Evolutionary conservation across 2,888 invertebrate genomes (phyloP), one percentile per base, ranked within the genome.

Genomic region (Synergus japonicus): DNA sequence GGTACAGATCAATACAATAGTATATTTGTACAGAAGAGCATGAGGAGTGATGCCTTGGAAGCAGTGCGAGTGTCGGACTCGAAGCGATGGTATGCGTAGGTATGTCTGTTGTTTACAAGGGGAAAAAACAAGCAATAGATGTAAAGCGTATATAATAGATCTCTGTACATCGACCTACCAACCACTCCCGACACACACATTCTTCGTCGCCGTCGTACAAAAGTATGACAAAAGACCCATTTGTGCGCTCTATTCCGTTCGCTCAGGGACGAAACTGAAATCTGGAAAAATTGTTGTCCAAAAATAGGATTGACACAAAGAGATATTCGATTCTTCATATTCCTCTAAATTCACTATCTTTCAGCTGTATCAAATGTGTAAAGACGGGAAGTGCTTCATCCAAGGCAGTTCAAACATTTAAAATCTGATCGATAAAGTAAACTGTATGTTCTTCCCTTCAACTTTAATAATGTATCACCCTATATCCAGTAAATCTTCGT

Each of bases 1-100:
- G 85, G 85, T 83, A 85, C 86, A 85, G 89, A 90, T 90, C 90
- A 86, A 90, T 90, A 90, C 89, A 90, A 90, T 90, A 87, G 89
- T 89, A 86, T 89, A 88, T 90, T 90, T 90, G 89, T 87, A 88
- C 84, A 86, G 86, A 85, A 84, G 88, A 88, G 89, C 89, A 89
- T 89, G 90, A 90, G 90, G 86, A 86, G 86, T 85, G 87, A 86
- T 85, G 82, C 85, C 86, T 87, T 85, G 85, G 85, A 84, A 86
- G 88, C 22, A 22, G 22, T 22, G 22, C 85, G 85, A 85, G 86
- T 77, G 81, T 78, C 82, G 83, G 66, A 66, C 83, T 83, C 63
- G 78, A 81, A 79, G 81, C 80, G 82, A 83, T 82, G 83, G 82
- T 83, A 83, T 83, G 54, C 43, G 46, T 58, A 58, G 67, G 69